Conservation (phyloP, 2,888 invertebrate genomes). For the Stegophylla sp. region DNA sequence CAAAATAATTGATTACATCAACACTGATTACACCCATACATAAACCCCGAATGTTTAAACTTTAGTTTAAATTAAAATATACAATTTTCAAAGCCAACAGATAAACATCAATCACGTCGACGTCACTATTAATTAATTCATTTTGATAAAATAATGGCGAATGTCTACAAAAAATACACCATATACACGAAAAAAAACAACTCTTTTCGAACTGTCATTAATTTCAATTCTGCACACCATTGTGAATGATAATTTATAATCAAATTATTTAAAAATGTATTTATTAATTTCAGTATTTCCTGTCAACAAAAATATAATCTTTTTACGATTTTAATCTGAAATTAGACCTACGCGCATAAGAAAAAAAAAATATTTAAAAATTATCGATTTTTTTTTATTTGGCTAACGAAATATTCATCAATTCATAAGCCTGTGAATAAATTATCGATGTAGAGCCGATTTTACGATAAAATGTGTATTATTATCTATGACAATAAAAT, state of each 20-base stretch:
- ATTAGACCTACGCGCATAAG: too few species aligned
- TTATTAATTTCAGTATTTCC: background rate
- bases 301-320: background rate
- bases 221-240: conserved; percentile 16
- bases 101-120: background rate
- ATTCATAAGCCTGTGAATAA: too few species aligned
- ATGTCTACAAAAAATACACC: background rate
- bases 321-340: background rate
- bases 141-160: conserved; percentile 16
- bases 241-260: background rate
- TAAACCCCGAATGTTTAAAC: too few species aligned
- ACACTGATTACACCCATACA: too few species aligned
- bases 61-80: too few species aligned
- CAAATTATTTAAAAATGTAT: background rate
- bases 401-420: too few species aligned
- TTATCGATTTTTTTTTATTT: too few species aligned
- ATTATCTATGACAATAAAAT: too few species aligned
- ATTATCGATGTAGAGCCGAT: too few species aligned
- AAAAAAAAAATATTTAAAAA: too few species aligned
- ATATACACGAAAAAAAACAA: background rate
- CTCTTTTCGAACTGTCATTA: background rate
- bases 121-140: background rate
- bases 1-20: too few species aligned
- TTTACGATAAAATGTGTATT: too few species aligned
- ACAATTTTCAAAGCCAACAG: background rate